Percentiles rank a stretch among this genome's conserved stretches.
Conservation (phyloP, 2,113 vertebrate species). For the Trichechus manatus region DNA sequence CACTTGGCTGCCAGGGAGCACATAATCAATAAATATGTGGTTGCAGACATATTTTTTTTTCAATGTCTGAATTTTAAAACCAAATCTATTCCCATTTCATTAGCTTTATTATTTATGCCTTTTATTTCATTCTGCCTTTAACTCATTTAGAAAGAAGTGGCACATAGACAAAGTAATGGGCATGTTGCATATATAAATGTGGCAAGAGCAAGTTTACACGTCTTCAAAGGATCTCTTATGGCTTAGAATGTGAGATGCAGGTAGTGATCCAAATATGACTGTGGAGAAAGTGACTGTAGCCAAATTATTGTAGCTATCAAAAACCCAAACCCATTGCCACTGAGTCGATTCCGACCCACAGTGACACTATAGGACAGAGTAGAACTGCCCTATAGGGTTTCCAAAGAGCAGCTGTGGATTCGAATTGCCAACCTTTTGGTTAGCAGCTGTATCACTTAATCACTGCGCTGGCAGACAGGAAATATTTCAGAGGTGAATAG, state of each 20-base stretch:
- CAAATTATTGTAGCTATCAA: background rate
- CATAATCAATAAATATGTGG: background rate
- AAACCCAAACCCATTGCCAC: background rate
- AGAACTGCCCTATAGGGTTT: too few species aligned
- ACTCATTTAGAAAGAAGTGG: background rate
- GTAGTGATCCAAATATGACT: background rate
- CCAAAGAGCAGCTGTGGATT: too few species aligned
- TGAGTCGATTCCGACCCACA: too few species aligned
- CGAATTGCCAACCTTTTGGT: too few species aligned
- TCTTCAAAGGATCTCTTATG: background rate
- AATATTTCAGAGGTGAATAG: background rate
- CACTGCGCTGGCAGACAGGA: too few species aligned
- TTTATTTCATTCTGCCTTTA: constrained; percentile 45
- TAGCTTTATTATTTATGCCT: constrained; percentile 29
- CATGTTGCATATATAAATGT: constrained; percentile 40
- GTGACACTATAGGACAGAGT: too few species aligned
- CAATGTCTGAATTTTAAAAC: too few species aligned
- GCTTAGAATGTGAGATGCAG: constrained; percentile 21
- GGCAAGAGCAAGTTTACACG: background rate
- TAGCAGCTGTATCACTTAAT: too few species aligned
- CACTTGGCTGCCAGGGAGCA: background rate
- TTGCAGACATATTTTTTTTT: background rate
- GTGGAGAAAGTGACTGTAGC: background rate
- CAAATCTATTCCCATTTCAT: background rate
- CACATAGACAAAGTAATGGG: constrained; percentile 44